phyloP scores from a whole-genome alignment of 2,888 invertebrate genomes.

The Euplexia lucipara region DNA sequence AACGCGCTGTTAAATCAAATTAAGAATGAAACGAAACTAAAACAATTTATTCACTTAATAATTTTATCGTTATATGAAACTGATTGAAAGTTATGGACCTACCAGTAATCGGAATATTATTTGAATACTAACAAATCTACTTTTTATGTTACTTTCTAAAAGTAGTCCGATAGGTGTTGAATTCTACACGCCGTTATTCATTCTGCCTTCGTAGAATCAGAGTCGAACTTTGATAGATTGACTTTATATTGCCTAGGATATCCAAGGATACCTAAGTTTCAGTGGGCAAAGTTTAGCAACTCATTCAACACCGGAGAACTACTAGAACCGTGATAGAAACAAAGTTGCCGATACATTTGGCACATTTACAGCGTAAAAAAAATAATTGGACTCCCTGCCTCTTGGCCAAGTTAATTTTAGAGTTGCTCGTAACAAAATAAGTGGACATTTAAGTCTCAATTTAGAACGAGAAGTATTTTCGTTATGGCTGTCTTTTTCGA shows the following conservation, averaged over 20 bases:
- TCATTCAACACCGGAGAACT: conserved; percentile 28
- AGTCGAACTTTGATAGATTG: conserved; percentile 41
- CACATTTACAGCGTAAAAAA: conserved; percentile 29
- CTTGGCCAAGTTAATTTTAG: conserved; percentile 20
- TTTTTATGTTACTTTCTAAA: no score
- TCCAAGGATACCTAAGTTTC: conserved; percentile 32
- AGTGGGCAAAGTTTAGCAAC: conserved; percentile 30
- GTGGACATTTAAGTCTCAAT: conserved; percentile 30
- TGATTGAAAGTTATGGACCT: no score
- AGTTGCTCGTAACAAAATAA: conserved; percentile 17
- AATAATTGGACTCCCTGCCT: conserved; percentile 15
- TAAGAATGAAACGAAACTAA: no score
- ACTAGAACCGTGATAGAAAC: conserved; percentile 41
- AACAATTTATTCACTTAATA: no score
- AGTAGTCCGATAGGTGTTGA: background rate
- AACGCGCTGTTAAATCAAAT: no score
- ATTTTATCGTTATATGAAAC: no score
- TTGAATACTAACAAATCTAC: no score
- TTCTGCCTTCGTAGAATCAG: background rate
- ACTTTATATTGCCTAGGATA: conserved; percentile 44
- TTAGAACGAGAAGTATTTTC: conserved; percentile 18
- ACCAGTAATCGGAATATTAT: no score
- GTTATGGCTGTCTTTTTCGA: background rate
- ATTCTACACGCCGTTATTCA: background rate
- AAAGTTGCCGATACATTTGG: conserved; percentile 37